These are phyloP conservation scores for Psettodes erumei DNA, from an alignment of 2,113 vertebrate genomes.

Conservation along the genomic window DNA sequence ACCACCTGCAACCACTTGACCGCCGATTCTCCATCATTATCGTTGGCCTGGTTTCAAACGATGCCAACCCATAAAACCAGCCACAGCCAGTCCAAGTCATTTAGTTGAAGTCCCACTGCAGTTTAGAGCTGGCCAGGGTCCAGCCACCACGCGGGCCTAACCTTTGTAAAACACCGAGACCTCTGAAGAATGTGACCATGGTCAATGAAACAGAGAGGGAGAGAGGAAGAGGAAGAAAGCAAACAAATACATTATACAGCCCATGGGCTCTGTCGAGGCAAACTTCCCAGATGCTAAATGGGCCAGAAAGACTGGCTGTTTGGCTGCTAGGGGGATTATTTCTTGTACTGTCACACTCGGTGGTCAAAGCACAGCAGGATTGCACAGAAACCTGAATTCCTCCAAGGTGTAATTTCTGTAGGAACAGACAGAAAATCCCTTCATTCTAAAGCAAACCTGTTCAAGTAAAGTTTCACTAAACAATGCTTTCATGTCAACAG, in stretches of 20 bases:
- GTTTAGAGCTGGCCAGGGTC: constrained; percentile 68
- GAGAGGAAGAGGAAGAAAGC: constrained; percentile 62
- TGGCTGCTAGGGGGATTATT: constrained; percentile 55
- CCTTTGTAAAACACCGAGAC: constrained; percentile 80
- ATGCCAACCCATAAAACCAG: constrained; percentile 69
- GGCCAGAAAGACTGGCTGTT: constrained; percentile 60
- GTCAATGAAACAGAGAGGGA: constrained; percentile 71
- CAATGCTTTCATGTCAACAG: background rate
- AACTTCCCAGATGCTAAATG: constrained; percentile 69
- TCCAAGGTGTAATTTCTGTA: constrained; percentile 47
- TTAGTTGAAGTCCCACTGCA: constrained; percentile 54
- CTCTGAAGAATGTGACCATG: constrained; percentile 80
- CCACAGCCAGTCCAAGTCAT: constrained; percentile 60
- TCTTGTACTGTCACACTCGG: constrained; percentile 50
- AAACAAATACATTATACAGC: constrained; percentile 76
- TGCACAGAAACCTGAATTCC: constrained; percentile 23
- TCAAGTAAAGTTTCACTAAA: background rate
- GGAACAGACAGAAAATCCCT: constrained; percentile 11
- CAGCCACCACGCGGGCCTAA: constrained; percentile 69
- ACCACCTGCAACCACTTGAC: constrained; percentile 77
- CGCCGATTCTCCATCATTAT: constrained; percentile 65
- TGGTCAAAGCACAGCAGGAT: constrained; percentile 34
- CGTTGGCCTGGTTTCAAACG: constrained; percentile 62
- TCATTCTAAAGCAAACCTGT: background rate
- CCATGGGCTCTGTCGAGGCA: constrained; percentile 58